Evolutionary conservation across 2,797 vertebrate species (phyloP), one percentile per base, ranked within the genome.

Genomic region (Paedocypris micromegethes): DNA sequence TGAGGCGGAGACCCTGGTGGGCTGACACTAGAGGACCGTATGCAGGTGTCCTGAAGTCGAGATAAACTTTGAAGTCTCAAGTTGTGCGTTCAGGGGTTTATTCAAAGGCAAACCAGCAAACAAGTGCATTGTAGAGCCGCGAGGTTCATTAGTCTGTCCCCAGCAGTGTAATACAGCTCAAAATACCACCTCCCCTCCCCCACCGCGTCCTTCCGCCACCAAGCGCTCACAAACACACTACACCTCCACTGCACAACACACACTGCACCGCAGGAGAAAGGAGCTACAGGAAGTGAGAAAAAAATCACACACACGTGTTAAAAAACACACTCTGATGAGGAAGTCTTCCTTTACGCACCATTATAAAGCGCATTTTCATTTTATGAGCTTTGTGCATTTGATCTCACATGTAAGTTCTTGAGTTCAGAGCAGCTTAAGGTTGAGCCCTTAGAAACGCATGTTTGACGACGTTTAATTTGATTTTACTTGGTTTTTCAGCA

Each of bases 21-120:
- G 7, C 75, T 62, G 72, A 80, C 81, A 81, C 81, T 84, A 83
- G 81, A 79, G 82, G 81, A 80, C 80, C 79, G 79, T 64, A 76
- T 61, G 62, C 65, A 81, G 75, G 76, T 75, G 76, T 64, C 72
- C 68, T 77, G 58, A 62, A 71, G 64, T 23, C 23, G 23, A 23
- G 23, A 23, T 23, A 23, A 23, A 23, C 23, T 23, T 23, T 23
- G 23, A 23, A 23, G 23, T 23, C 23, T 23, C 23, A 23, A 23
- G 23, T 23, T 23, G 23, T 23, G 23, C 23, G 23, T 23, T 23
- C 23, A 23, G 23, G 23, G 23, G 23, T 23, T 23, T 23, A 23
- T 23, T 23, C 23, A 23, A 23, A 23, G 23, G 23, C 23, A 23
- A 23, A 23, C 23, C 23, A 23, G 23, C 23, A 23, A 23, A 8